Percentiles rank a stretch among this genome's conserved stretches.
Evolutionary conservation across 2,113 vertebrate genomes (phyloP).

Genomic region (Scartelaos histophorus): DNA sequence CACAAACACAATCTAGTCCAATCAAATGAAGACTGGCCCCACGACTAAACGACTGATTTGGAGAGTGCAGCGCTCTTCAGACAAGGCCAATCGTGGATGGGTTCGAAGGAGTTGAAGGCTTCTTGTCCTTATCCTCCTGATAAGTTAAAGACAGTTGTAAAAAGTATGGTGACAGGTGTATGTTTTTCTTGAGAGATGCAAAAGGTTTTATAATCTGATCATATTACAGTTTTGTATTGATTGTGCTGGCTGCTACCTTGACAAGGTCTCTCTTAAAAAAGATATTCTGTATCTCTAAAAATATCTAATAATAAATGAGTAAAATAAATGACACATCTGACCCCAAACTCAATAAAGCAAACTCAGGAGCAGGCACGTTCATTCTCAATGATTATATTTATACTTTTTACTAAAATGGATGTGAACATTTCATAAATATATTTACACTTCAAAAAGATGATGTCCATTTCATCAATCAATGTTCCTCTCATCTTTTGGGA

Average conservation of each 20-base stretch:
- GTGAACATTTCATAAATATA: neutral
- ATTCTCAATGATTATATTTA: neutral
- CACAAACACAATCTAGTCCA: constrained; percentile 51
- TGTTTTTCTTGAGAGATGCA: no score
- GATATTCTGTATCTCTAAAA: no score
- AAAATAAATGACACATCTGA: no score
- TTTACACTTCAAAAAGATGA: neutral
- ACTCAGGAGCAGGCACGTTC: neutral
- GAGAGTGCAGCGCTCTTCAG: constrained; percentile 61
- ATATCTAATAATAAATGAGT: no score
- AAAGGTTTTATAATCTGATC: no score
- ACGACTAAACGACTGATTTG: constrained; percentile 71
- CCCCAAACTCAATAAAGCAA: constrained; percentile 42
- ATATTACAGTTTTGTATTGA: no score
- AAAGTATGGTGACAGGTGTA: no score
- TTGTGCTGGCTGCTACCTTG: no score
- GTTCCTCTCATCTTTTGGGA: neutral
- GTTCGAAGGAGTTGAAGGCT: constrained; percentile 36
- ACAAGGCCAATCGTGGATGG: constrained; percentile 63
- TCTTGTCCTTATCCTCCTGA: neutral
- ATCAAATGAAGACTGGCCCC: constrained; percentile 64
- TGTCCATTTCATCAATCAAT: neutral
- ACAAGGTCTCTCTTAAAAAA: no score
- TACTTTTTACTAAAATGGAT: neutral
- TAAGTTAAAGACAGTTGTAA: no score